A percentile compares a stretch with the other conserved stretches of the same genome.
These are phyloP conservation scores for Drosophila stalkeri DNA, from an alignment of 2,888 invertebrate species.

Conservation along the genomic window DNA sequence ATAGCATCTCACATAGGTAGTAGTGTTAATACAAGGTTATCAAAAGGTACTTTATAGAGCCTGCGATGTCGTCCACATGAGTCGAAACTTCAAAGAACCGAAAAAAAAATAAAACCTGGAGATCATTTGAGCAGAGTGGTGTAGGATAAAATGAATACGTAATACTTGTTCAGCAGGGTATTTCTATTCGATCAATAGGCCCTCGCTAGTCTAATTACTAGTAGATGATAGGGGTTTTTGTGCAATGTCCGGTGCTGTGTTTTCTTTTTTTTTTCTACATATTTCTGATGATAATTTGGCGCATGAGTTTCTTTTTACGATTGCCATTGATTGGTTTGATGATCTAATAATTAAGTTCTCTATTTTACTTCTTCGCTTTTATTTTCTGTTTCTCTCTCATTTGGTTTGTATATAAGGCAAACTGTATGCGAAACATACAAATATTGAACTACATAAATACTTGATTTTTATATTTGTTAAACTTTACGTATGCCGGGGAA, in stretches of 20 bases:
- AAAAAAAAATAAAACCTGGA: conserved; percentile 39
- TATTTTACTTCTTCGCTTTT: conserved; percentile 27
- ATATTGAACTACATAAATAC: conserved; percentile 79
- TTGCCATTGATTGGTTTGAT: conserved; percentile 67
- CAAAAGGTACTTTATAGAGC: conserved; percentile 56
- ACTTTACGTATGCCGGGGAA: conserved; percentile 68
- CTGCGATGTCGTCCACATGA: conserved; percentile 38
- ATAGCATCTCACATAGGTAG: conserved; percentile 49
- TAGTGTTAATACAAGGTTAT: conserved; percentile 35
- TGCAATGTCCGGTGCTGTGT: conserved; percentile 53
- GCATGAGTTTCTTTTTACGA: conserved; percentile 74
- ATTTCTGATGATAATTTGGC: conserved; percentile 65
- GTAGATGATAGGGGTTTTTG: conserved; percentile 30
- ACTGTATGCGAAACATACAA: conserved; percentile 73
- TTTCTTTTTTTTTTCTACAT: conserved; percentile 5
- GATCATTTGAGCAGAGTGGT: conserved; percentile 56
- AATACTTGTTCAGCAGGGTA: conserved; percentile 58
- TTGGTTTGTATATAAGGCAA: conserved; percentile 77
- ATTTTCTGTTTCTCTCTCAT: conserved; percentile 48
- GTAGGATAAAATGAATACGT: conserved; percentile 42
- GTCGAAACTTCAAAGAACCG: conserved; percentile 61
- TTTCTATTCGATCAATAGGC: conserved; percentile 14
- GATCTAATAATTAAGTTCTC: conserved; percentile 46
- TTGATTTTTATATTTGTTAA: conserved; percentile 30
- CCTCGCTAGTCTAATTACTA: conserved; percentile 41